Conservation (phyloP, 2,888 invertebrate genomes). For the Perithous albicinctus region DNA sequence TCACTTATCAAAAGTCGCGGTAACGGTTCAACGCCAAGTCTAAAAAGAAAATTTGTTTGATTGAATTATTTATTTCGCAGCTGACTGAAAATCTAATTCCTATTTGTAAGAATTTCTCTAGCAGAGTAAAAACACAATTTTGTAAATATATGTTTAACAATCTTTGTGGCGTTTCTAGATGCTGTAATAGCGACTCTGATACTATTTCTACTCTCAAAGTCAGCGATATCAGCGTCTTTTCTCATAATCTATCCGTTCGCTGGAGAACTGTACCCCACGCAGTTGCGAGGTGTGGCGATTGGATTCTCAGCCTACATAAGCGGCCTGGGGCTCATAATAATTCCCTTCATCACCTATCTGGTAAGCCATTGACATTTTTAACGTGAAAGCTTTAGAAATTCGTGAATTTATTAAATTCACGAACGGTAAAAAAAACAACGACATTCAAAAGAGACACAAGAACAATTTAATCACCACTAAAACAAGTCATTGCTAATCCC, state of each 20-base stretch:
- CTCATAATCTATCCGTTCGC: constrained; percentile 97
- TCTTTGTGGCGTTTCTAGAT: constrained; percentile 86
- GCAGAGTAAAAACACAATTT: no score
- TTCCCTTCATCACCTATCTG: constrained; percentile 96
- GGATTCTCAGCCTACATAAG: constrained; percentile 96
- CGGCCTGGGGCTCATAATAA: constrained; percentile 94
- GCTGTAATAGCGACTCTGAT: constrained; percentile 90
- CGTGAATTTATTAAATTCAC: not conserved
- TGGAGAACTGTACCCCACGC: constrained; percentile 96
- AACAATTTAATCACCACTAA: not conserved
- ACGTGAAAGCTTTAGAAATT: constrained; percentile 1
- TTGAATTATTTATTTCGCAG: not conserved
- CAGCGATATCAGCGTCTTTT: constrained; percentile 95
- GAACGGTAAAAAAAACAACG: not conserved
- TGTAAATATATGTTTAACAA: not conserved
- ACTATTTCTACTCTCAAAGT: constrained; percentile 93
- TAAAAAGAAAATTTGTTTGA: no score
- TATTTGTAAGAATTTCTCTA: no score
- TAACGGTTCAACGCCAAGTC: no score
- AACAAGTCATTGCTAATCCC: no score
- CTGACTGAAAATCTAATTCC: not conserved
- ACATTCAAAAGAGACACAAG: not conserved
- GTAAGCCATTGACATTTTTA: constrained; percentile 85
- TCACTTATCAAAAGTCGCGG: no score
- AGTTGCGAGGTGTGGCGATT: constrained; percentile 94